These are phyloP conservation scores for Bradypodion ventrale DNA, from an alignment of 2,797 vertebrate species.

Conservation along the genomic window DNA sequence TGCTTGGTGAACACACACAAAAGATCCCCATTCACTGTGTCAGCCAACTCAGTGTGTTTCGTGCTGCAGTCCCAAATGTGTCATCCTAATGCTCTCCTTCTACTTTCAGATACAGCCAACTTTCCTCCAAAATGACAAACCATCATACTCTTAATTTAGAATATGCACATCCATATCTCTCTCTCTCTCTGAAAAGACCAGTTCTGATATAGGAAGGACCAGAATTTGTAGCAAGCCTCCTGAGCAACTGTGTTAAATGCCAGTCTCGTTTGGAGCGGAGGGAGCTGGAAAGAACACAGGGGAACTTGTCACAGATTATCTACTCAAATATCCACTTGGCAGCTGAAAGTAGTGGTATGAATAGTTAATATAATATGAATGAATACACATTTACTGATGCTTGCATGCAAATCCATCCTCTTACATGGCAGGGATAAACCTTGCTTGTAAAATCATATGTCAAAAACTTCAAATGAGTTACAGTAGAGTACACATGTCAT, in stretches of 20 bases:
- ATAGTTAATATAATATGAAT: background rate
- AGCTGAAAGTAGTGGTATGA: background rate
- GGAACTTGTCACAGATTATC: background rate
- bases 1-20: background rate
- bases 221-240: background rate
- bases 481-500: background rate
- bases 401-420: background rate
- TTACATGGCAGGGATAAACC: background rate
- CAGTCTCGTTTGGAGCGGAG: background rate
- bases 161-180: background rate
- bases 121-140: background rate
- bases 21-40: background rate
- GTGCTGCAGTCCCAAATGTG: background rate
- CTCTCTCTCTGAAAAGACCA: accelerated
- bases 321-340: background rate
- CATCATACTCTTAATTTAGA: background rate
- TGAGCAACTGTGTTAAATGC: background rate
- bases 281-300: background rate
- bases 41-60: accelerated
- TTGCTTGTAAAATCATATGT: background rate
- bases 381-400: background rate
- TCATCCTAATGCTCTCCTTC: background rate
- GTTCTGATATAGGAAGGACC: background rate
- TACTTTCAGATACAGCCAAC: accelerated
- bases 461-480: background rate